Evolutionary conservation across 2,888 invertebrate genomes (phyloP).

Genomic region (Rhagonycha fulva): DNA sequence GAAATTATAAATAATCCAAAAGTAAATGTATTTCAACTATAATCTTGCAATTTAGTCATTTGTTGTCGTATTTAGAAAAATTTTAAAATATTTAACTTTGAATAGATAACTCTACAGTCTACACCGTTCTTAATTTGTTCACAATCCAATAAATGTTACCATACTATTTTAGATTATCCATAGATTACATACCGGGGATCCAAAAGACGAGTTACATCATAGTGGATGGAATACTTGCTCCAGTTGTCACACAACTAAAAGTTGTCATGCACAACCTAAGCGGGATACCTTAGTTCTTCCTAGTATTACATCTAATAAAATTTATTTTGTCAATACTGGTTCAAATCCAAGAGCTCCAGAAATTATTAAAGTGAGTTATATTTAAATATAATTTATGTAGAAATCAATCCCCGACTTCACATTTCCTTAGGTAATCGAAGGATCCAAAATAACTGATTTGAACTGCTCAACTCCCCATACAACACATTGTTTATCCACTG

Average conservation of each 20-base stretch:
- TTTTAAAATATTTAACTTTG: no score
- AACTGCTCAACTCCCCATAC: slow-evolving; percentile 91
- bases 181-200: slow-evolving; percentile 75
- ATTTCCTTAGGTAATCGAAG: slow-evolving; percentile 72
- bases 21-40: no score
- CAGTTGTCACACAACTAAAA: slow-evolving; percentile 71
- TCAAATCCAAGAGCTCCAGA: slow-evolving; percentile 73
- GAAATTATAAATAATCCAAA: no score
- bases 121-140: not conserved
- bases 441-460: slow-evolving; percentile 73
- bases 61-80: no score
- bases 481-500: slow-evolving; percentile 88
- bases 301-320: slow-evolving; percentile 76
- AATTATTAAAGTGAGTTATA: slow-evolving; percentile 66
- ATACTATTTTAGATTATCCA: slow-evolving; percentile 74
- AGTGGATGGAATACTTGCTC: slow-evolving; percentile 97
- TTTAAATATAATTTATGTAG: not conserved
- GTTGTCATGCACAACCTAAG: slow-evolving; percentile 55
- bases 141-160: not conserved
- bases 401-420: not conserved
- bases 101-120: not conserved
- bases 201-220: slow-evolving; percentile 91
- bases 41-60: no score
- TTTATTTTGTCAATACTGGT: slow-evolving; percentile 83
- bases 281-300: slow-evolving; percentile 85